phyloP scores from a whole-genome alignment of 64 coral and sea anemone genomes.

The Trachythela sp. region DNA sequence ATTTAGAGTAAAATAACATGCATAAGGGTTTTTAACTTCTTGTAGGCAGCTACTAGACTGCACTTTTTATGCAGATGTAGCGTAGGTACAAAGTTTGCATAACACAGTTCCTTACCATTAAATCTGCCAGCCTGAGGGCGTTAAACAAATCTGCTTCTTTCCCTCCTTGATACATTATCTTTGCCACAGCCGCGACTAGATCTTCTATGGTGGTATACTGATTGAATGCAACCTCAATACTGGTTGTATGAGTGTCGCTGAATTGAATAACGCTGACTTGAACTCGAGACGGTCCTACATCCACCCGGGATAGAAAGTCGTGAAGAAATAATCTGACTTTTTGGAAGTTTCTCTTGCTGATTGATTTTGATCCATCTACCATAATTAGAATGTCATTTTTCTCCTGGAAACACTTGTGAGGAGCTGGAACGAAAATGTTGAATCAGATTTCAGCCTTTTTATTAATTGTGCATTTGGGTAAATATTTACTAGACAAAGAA shows the following conservation, averaged over 20 bases:
- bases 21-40: too few species aligned
- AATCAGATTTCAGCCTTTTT: background rate
- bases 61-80: background rate
- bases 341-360: background rate
- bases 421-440: background rate
- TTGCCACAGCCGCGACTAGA: background rate
- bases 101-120: background rate
- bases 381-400: conserved; percentile 9
- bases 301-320: background rate
- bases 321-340: background rate
- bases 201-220: background rate
- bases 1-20: too few species aligned
- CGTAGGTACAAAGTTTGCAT: background rate
- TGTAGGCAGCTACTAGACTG: too few species aligned
- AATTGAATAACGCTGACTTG: conserved; percentile 13
- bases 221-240: background rate
- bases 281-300: background rate
- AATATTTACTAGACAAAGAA: background rate
- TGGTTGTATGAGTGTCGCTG: background rate
- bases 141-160: background rate
- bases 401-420: conserved; percentile 24
- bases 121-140: background rate
- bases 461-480: background rate
- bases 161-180: background rate
- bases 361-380: conserved; percentile 6